Conservation (phyloP, 2,797 vertebrate species). For the Ctenosaura bakeri region DNA sequence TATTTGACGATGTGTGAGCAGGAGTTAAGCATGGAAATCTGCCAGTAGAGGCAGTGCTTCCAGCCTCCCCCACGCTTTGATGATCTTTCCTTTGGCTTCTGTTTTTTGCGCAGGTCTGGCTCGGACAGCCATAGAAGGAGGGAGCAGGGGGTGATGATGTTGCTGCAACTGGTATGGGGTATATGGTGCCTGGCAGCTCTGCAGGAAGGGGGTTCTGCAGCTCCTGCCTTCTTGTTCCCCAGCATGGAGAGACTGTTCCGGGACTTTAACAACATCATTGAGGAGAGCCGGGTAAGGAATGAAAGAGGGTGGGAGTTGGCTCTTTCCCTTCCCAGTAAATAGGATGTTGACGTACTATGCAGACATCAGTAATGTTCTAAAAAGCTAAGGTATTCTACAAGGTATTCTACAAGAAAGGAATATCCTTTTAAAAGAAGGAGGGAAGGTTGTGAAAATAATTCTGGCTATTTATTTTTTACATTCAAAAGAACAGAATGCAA, state of each 20-base stretch:
- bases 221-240: slow-evolving; percentile 25
- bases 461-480: not conserved
- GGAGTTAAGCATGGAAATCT: too few species aligned
- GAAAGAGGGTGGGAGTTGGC: fast-evolving
- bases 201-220: not conserved
- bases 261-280: slow-evolving; percentile 20
- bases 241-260: slow-evolving; percentile 25
- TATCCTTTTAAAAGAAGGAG: not conserved
- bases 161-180: not conserved
- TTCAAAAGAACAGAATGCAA: not conserved
- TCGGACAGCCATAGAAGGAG: not conserved
- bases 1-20: not conserved
- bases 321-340: not conserved
- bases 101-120: slow-evolving; percentile 25
- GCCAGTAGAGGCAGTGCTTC: not conserved
- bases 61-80: not conserved
- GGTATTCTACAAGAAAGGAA: not conserved
- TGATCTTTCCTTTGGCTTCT: not conserved
- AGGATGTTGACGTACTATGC: not conserved
- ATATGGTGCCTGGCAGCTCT: slow-evolving; percentile 28
- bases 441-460: not conserved
- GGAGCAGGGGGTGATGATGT: not conserved
- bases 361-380: not conserved
- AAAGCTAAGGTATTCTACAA: not conserved
- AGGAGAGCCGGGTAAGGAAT: slow-evolving; percentile 25